A percentile compares a stretch with the other conserved stretches of the same genome.
These are phyloP conservation scores for Megathymus violae DNA, from an alignment of 1,140 invertebrate genomes.

Conservation along the genomic window DNA sequence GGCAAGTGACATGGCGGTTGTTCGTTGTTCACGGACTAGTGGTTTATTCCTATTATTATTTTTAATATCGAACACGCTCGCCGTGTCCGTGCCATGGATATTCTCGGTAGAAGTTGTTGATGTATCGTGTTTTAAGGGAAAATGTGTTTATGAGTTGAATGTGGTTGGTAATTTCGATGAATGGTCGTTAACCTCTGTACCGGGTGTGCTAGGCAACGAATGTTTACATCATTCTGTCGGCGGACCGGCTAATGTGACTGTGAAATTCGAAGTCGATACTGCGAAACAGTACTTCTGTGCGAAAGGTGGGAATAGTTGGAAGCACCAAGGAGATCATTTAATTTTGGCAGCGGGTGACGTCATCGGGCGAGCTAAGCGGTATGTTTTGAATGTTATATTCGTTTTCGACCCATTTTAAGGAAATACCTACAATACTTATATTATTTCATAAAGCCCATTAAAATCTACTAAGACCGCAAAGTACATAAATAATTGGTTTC, in stretches of 20 bases:
- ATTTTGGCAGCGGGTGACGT: constrained; percentile 68
- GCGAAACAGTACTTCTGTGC: constrained; percentile 64
- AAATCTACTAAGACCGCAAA: too few relatives aligned
- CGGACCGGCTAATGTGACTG: constrained; percentile 29
- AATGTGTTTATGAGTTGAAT: constrained; percentile 66
- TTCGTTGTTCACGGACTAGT: constrained; percentile 65
- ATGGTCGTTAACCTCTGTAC: constrained; percentile 64
- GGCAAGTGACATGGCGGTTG: constrained; percentile 53
- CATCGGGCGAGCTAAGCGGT: constrained; percentile 47
- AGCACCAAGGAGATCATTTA: constrained; percentile 56
- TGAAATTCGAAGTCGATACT: constrained; percentile 41
- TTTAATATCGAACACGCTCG: constrained; percentile 57
- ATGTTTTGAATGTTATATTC: constrained; percentile 39
- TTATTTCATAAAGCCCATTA: too few relatives aligned
- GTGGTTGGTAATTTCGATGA: constrained; percentile 55
- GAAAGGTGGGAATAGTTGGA: constrained; percentile 56
- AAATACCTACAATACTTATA: background rate
- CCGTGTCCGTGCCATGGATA: constrained; percentile 64
- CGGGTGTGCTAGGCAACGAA: constrained; percentile 40
- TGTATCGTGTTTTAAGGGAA: constrained; percentile 47
- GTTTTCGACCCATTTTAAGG: constrained; percentile 32
- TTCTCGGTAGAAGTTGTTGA: constrained; percentile 54
- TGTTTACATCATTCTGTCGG: constrained; percentile 37
- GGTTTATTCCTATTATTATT: constrained; percentile 70
- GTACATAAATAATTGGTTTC: too few relatives aligned